Base-by-base conservation (phyloP, 2,113 vertebrate species). In the Callaeas wilsoni region DNA sequence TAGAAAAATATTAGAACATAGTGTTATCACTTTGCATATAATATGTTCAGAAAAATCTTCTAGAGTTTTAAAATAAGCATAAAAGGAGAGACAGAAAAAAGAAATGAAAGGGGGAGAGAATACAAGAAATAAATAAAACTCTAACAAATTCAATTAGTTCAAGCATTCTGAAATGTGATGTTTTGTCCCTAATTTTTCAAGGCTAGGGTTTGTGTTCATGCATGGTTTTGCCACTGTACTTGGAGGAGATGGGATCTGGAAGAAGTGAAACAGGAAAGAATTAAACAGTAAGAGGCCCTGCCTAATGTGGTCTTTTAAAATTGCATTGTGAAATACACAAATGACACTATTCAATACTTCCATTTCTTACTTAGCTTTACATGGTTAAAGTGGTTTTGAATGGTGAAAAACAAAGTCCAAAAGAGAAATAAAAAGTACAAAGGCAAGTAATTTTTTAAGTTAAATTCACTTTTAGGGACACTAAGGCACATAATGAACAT, bases 1-100 rank as follows among this genome's bases (percentile, higher is more conserved):
- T 94, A 87, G 62, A 91, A 78, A 97, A 92, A 93, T 44, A 85
- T 90, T 95, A 96, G 74, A 96, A 91, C 12, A 8, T 90, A 57
- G 8, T 44, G 35, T 53, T 92, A 11, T 70, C 68, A 42, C n/a
- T 81, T 87, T 67, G 81, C 90, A 86, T 50, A 39, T 35, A 73
- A 27, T 73, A 2, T 84, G 92, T 80, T 62, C 37, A 80, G 75
- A 76, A 64, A 59, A 87, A 50, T 60, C 53, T 90, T 89, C 55
- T 6, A 81, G n/a, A 53, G 46, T 49, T 94, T 90, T 59, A 71
- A 96, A 95, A 85, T 73, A n/a, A 75, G 11, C 5, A 16, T 85
- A 50, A 53, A 35, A 73, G 89, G n/a, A 62, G 12, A 62, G 15
- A 73, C 15, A 68, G 7, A 59, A 55, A 60, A 59, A 60, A 50